phyloP scores from a whole-genome alignment of 2,797 vertebrate species.

The Gallirallus australis region DNA sequence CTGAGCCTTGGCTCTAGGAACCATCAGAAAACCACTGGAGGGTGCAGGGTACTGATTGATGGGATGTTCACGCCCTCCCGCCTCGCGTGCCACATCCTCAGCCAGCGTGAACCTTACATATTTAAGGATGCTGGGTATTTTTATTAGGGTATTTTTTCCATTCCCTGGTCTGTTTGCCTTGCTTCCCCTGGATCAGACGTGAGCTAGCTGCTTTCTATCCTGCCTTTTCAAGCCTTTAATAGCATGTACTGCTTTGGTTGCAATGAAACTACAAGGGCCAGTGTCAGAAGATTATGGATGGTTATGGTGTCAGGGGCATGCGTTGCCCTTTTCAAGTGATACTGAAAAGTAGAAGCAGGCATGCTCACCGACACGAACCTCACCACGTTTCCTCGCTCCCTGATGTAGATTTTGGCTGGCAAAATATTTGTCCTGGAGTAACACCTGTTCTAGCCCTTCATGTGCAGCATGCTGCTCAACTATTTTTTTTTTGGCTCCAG shows the following conservation, averaged over 20 bases:
- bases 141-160: neutral
- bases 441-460: slow-evolving; percentile 49
- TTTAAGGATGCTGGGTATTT: neutral
- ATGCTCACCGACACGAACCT: neutral
- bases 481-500: neutral
- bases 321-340: neutral
- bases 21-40: neutral
- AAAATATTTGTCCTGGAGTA: neutral
- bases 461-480: neutral
- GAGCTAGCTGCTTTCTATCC: neutral
- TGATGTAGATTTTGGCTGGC: slow-evolving; percentile 20
- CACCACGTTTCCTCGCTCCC: neutral
- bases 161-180: neutral
- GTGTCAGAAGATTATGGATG: neutral
- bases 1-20: neutral
- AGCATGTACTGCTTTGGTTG: neutral
- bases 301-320: neutral
- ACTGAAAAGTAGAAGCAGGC: slow-evolving; percentile 32
- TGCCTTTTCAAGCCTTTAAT: neutral
- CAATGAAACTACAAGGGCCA: neutral
- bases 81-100: neutral
- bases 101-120: fast-evolving
- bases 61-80: neutral
- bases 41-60: neutral
- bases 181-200: neutral